Base-by-base conservation (phyloP, 2,797 vertebrate species). In the Calcarius lapponicus region DNA sequence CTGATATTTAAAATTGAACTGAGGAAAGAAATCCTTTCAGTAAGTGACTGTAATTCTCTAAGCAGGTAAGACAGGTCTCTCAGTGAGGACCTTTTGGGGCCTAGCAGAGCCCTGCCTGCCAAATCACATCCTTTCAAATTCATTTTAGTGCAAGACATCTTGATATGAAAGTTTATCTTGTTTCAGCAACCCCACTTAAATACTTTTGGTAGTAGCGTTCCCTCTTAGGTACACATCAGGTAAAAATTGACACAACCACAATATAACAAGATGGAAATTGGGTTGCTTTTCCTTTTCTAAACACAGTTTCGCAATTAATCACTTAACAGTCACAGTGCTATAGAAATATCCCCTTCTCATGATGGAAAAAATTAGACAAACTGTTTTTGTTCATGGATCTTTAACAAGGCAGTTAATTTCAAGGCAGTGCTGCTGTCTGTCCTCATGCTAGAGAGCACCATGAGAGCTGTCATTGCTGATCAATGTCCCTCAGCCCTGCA, bases 401-500 rank as follows among this genome's bases (percentile, higher is more conserved):
- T 80, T 78, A 58, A 21, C 74, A 67, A 50, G 50, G 74, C 78
- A 43, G 25, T 69, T 88, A 1, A 38, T 57, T 66, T 93, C 42
- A 53, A 53, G 51, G 51, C 51, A 78, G 65, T 48, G 53, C 83
- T 84, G 82, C 76, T 80, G 28, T 47, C 24, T 87, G 90, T 80
- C 74, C 86, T 92, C 57, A 21, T 51, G 80, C 67, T 58, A 1
- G 60, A 76, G 74, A 90, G 74, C 90, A 67, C 76, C 3, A 1
- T 73, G 48, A 47, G 88, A 73, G 78, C 94, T 92, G 92, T 92
- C 83, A 28, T 28, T 88, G 42, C 88, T 10, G 24, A 90, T 96
- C 83, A 71, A 22, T 91, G 90, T 85, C 80, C 88, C 72, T 16
- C 57, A 61, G 83, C 93, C 95, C 93, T 93, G 88, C 92, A 78